phyloP scores from a whole-genome alignment of 2,797 vertebrate species.

The Podargus strigoides region DNA sequence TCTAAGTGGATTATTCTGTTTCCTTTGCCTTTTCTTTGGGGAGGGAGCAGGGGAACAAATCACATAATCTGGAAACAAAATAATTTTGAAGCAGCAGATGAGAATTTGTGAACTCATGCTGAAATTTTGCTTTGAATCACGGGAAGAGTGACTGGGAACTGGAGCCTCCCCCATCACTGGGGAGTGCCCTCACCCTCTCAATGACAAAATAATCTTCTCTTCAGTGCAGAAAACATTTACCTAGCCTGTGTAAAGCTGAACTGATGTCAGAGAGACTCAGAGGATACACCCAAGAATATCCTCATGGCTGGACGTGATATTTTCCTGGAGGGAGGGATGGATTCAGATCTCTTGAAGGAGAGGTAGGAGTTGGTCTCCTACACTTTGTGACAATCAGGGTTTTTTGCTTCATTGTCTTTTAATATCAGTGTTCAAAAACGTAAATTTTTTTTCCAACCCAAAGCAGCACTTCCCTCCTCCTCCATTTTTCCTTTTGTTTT shows the following conservation, averaged over 20 bases:
- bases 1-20: not conserved
- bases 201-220: not conserved
- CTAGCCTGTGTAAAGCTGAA: not conserved
- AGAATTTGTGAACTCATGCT: not conserved
- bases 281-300: constrained; percentile 15
- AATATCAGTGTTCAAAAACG: not conserved
- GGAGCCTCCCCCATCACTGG: not conserved
- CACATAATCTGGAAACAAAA: not conserved
- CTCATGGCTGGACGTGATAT: not conserved
- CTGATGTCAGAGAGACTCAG: not conserved
- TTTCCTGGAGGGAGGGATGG: not conserved
- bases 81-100: not conserved
- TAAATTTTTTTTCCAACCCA: not conserved
- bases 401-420: not conserved
- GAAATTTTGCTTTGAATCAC: not conserved
- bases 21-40: not conserved
- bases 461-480: not conserved
- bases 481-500: not conserved
- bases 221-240: not conserved
- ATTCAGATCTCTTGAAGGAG: not conserved
- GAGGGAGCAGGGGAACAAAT: not conserved
- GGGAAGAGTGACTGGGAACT: not conserved
- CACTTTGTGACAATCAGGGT: accelerated
- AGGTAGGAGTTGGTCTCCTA: not conserved
- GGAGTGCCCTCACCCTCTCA: not conserved